Evolutionary conservation across 2,888 invertebrate species (phyloP).

Genomic region (Caenorhabditis wallacei): DNA sequence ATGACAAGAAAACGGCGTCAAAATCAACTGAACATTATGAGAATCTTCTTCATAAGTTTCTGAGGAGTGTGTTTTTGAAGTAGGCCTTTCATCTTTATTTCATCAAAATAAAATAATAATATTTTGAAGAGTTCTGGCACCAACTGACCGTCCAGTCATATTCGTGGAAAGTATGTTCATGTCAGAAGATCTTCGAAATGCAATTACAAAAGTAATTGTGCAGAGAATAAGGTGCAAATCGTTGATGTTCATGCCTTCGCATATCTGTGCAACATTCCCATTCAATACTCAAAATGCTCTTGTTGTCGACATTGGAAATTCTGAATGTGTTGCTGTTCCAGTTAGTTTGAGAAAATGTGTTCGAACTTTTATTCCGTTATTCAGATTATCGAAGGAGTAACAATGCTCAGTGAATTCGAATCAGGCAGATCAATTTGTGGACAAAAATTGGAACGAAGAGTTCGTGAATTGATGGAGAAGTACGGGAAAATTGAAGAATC

Average conservation of each 20-base stretch:
- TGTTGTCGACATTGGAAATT: constrained; percentile 92
- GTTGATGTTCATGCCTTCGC: constrained; percentile 90
- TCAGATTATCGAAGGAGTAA: constrained; percentile 89
- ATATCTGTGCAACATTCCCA: constrained; percentile 91
- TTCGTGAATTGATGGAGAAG: constrained; percentile 62
- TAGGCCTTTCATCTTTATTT: constrained; percentile 15
- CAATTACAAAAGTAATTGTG: constrained; percentile 86
- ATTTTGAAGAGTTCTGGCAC: constrained; percentile 89
- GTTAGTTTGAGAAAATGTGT: constrained; percentile 48
- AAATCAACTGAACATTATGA: constrained; percentile 34
- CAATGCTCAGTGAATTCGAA: constrained; percentile 91
- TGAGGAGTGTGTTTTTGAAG: constrained; percentile 68
- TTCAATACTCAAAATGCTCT: constrained; percentile 91
- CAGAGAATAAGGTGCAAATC: constrained; percentile 85
- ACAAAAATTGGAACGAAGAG: constrained; percentile 50
- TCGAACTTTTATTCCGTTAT: neutral
- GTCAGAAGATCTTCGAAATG: constrained; percentile 90
- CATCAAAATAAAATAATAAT: constrained; percentile 20
- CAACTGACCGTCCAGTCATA: constrained; percentile 94
- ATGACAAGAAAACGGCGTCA: constrained; percentile 42
- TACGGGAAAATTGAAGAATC: constrained; percentile 63
- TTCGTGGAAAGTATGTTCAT: constrained; percentile 93
- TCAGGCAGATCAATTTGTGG: constrained; percentile 87
- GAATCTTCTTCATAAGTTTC: constrained; percentile 66
- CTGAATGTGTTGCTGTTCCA: constrained; percentile 87